Percentiles rank a stretch among this genome's conserved stretches.
phyloP scores from a whole-genome alignment of 2,113 vertebrate genomes.

The Seriola dumerili region DNA sequence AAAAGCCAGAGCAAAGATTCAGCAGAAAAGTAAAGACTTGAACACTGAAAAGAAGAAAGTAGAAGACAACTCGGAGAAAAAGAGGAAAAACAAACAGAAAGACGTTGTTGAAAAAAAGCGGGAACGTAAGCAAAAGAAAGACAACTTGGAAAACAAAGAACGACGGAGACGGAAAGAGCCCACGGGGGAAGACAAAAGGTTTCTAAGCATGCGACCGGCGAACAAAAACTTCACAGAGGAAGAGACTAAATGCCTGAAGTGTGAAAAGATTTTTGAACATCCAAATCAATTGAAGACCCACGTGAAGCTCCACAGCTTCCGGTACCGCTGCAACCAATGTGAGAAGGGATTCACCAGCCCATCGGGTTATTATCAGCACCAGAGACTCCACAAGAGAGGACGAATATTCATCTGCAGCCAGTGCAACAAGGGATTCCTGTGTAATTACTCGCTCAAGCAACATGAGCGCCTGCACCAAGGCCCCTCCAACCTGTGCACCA shows the following conservation, averaged over 20 bases:
- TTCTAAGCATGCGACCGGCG: constrained; percentile 54
- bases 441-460: constrained; percentile 68
- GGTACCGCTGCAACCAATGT: constrained; percentile 65
- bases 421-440: constrained; percentile 74
- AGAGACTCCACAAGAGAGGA: constrained; percentile 70
- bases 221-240: constrained; percentile 60
- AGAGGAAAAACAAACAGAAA: constrained; percentile 28
- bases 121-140: constrained; percentile 33
- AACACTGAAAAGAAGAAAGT: constrained; percentile 6
- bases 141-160: constrained; percentile 55
- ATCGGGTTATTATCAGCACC: constrained; percentile 74
- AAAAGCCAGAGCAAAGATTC: constrained; percentile 9
- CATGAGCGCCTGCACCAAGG: constrained; percentile 67
- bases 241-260: constrained; percentile 60
- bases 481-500: constrained; percentile 57
- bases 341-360: constrained; percentile 75
- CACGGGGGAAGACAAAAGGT: constrained; percentile 60
- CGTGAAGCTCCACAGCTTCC: constrained; percentile 63
- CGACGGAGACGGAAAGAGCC: constrained; percentile 14
- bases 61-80: background rate
- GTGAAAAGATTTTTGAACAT: constrained; percentile 70
- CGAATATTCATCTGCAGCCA: constrained; percentile 60
- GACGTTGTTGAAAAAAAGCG: constrained; percentile 9
- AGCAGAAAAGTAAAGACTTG: constrained; percentile 19
- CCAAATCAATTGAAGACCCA: constrained; percentile 73